phyloP scores from a whole-genome alignment of 2,888 invertebrate species.

The Conops quadrifasciatus region DNA sequence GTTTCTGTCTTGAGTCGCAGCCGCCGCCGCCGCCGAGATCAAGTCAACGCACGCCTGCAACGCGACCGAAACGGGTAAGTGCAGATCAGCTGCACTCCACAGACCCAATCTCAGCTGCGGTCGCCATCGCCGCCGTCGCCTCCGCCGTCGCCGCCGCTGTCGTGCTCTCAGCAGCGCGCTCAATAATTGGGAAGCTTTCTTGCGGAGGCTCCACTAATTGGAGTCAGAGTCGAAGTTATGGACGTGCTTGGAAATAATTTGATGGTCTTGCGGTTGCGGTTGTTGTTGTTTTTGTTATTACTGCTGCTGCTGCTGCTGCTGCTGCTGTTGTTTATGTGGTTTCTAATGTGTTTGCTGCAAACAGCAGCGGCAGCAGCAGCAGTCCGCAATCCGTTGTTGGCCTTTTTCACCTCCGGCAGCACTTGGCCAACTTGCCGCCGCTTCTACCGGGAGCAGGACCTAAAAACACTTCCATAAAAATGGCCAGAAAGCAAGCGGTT shows the following conservation, averaged over 20 bases:
- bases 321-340: neutral
- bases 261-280: conserved; percentile 3
- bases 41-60: neutral
- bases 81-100: neutral
- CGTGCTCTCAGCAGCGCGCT: neutral
- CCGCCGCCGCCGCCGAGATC: neutral
- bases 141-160: neutral
- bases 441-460: neutral
- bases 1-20: neutral
- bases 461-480: neutral
- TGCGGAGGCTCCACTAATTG: conserved; percentile 26
- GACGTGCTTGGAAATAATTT: conserved; percentile 27
- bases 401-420: neutral
- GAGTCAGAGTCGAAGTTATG: conserved; percentile 23
- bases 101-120: neutral
- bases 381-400: neutral
- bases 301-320: conserved; percentile 7
- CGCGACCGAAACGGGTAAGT: neutral
- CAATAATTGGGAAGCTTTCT: conserved; percentile 20
- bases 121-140: neutral
- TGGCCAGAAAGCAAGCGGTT: neutral
- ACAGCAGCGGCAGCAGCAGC: neutral
- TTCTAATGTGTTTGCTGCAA: conserved; percentile 3
- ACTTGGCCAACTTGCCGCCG: neutral
- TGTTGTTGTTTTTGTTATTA: neutral